phyloP scores from a whole-genome alignment of 1,140 invertebrate genomes.

The Venturia canescens region DNA sequence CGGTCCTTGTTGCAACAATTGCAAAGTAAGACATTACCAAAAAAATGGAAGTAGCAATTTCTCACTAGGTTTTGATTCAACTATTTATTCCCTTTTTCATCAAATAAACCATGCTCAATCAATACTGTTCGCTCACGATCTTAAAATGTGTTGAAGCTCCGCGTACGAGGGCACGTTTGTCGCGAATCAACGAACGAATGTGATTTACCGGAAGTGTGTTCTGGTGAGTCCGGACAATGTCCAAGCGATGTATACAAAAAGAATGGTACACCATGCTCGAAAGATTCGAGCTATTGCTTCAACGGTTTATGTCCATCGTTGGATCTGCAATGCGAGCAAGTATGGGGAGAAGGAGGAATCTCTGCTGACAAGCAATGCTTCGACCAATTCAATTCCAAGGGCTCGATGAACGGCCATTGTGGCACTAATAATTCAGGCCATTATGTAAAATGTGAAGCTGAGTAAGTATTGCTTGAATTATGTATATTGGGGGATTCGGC shows the following conservation, averaged over 20 bases:
- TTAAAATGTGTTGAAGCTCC: slow-evolving; percentile 78
- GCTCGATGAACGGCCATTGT: slow-evolving; percentile 95
- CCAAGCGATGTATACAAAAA: slow-evolving; percentile 92
- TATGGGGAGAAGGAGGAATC: slow-evolving; percentile 92
- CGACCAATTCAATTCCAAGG: slow-evolving; percentile 95
- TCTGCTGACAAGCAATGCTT: slow-evolving; percentile 92
- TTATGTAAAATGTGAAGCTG: slow-evolving; percentile 90
- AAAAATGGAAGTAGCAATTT: not conserved
- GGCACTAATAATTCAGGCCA: slow-evolving; percentile 88
- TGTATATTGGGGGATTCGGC: too few species aligned
- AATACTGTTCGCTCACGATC: too few species aligned
- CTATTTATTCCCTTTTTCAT: too few species aligned
- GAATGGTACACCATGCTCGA: slow-evolving; percentile 90
- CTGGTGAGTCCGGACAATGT: slow-evolving; percentile 91
- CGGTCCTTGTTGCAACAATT: slow-evolving; percentile 94
- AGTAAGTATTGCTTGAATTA: slow-evolving; percentile 81
- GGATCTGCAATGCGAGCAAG: slow-evolving; percentile 89
- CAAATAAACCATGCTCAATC: too few species aligned
- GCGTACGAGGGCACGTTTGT: slow-evolving; percentile 86
- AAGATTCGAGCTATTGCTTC: slow-evolving; percentile 89
- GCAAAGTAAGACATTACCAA: slow-evolving; percentile 81
- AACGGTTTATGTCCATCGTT: slow-evolving; percentile 93
- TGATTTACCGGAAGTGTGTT: slow-evolving; percentile 95
- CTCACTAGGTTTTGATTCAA: too few species aligned
- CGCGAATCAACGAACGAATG: slow-evolving; percentile 92